Percentiles rank a stretch among this genome's conserved stretches.
Conservation (phyloP, 2,888 invertebrate genomes). For the Clunio marinus region DNA sequence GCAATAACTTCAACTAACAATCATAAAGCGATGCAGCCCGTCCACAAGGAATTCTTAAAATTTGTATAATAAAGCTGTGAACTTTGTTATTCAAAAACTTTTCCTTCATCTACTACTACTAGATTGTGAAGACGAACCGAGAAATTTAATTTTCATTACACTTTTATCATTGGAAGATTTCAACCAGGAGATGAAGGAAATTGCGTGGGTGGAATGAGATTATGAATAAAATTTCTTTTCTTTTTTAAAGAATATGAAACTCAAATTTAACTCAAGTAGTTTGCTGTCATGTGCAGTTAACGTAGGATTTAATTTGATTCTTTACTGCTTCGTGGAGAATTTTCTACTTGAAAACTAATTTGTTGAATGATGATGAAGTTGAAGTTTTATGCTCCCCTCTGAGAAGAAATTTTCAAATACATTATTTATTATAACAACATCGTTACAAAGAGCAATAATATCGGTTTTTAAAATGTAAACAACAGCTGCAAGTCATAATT, state of each 20-base stretch:
- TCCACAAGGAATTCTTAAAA: not conserved
- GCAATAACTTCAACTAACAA: too few species aligned
- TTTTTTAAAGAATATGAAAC: not conserved
- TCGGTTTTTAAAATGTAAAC: constrained; percentile 12
- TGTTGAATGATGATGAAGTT: not conserved
- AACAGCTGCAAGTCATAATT: constrained; percentile 32
- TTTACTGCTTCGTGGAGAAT: not conserved
- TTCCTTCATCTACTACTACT: not conserved
- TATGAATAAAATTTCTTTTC: not conserved
- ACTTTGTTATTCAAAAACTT: constrained; percentile 15
- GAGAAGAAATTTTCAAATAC: not conserved
- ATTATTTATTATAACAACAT: constrained; percentile 5
- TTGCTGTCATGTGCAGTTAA: constrained; percentile 20
- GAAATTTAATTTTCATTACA: constrained; percentile 27
- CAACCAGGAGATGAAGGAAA: not conserved
- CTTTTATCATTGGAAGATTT: not conserved
- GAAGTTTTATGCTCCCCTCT: not conserved
- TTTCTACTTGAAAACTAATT: not conserved
- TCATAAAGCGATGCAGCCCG: too few species aligned
- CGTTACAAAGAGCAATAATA: not conserved
- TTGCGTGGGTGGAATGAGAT: constrained; percentile 9
- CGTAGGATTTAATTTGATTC: not conserved
- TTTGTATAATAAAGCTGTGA: constrained; percentile 23
- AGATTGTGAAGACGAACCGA: not conserved
- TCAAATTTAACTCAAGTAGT: constrained; percentile 18